Conservation (phyloP, 30 jellyfish, hydroid and myxozoan species). For the Catostylus mosaicus region DNA sequence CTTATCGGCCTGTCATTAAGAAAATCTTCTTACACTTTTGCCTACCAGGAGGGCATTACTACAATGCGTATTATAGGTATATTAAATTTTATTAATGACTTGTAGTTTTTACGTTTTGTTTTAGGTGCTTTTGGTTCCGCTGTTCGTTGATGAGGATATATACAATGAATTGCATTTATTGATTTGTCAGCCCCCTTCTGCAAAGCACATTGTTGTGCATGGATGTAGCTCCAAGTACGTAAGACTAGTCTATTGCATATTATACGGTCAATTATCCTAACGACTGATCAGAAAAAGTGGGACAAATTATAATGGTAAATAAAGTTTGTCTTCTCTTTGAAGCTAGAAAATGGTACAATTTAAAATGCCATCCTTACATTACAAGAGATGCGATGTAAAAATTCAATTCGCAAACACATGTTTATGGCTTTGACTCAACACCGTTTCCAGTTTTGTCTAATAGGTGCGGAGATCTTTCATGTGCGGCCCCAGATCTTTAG, state of each 20-base stretch:
- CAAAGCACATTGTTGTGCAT: slow-evolving; percentile 72
- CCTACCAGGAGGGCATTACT: too few relatives aligned
- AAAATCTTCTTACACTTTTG: too few relatives aligned
- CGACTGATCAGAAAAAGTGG: background rate
- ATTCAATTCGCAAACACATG: too few relatives aligned
- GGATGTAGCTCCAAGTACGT: slow-evolving; percentile 64
- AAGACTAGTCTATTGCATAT: background rate
- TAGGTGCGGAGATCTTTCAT: too few relatives aligned
- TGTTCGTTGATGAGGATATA: slow-evolving; percentile 80
- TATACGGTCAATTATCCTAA: too few relatives aligned
- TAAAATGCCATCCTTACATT: background rate
- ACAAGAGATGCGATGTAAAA: background rate
- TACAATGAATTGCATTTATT: slow-evolving; percentile 61
- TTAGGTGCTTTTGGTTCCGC: slow-evolving; percentile 74
- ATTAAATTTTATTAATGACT: too few relatives aligned
- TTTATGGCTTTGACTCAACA: too few relatives aligned
- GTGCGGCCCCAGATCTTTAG: too few relatives aligned
- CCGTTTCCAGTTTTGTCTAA: too few relatives aligned
- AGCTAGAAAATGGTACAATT: background rate
- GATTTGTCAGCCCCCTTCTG: slow-evolving; percentile 77
- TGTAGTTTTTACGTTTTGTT: too few relatives aligned
- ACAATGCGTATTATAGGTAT: too few relatives aligned
- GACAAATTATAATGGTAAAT: background rate
- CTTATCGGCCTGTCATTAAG: too few relatives aligned
- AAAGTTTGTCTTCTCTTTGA: background rate